Evolutionary conservation across 2,797 vertebrate species (phyloP).

Genomic region (Podarcis siculus): DNA sequence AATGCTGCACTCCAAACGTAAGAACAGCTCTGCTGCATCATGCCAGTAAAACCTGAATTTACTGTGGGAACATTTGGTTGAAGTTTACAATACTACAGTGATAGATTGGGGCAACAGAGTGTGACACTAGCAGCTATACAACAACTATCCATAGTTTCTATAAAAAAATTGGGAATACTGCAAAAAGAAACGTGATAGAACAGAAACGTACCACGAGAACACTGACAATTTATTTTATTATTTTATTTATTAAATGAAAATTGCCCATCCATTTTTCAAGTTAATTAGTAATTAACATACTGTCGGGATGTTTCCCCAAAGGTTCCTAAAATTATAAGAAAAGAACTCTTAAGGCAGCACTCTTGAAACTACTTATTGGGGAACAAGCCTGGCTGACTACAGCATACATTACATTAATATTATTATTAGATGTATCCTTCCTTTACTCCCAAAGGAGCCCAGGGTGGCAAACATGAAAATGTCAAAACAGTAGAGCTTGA

Average conservation of each 20-base stretch:
- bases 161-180: slow-evolving; percentile 22
- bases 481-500: too few relatives aligned
- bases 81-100: slow-evolving; percentile 1
- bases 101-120: slow-evolving; percentile 29
- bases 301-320: background rate
- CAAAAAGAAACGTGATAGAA: background rate
- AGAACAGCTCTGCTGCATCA: too few relatives aligned
- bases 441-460: too few relatives aligned
- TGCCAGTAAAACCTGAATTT: slow-evolving; percentile 30
- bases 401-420: background rate
- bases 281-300: background rate
- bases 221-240: background rate
- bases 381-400: background rate
- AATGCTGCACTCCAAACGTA: slow-evolving; percentile 53
- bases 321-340: slow-evolving; percentile 12
- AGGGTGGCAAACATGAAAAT: too few relatives aligned
- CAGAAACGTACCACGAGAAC: slow-evolving; percentile 8
- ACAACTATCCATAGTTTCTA: slow-evolving; percentile 22
- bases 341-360: background rate
- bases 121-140: slow-evolving; percentile 47
- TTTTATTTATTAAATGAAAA: background rate
- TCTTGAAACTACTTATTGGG: background rate
- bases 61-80: slow-evolving; percentile 48
- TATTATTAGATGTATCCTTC: too few relatives aligned
- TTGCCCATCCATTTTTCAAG: background rate